These are phyloP conservation scores for Spodoptera picta DNA, from an alignment of 2,888 invertebrate genomes.

Conservation along the genomic window DNA sequence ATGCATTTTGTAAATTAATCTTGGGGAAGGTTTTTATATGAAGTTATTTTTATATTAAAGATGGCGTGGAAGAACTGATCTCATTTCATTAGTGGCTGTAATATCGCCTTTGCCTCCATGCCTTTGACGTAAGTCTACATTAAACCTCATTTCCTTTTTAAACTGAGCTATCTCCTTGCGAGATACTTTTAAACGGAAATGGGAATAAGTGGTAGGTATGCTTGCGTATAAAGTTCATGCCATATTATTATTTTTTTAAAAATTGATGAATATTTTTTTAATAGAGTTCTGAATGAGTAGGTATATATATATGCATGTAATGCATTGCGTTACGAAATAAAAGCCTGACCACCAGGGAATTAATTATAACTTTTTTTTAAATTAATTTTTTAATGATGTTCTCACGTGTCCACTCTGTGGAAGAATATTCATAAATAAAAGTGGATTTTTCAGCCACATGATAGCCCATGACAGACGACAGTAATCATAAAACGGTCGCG, in stretches of 20 bases:
- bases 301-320: no score
- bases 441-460: no score
- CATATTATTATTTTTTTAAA: not conserved
- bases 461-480: no score
- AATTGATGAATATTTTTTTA: no score
- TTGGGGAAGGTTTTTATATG: not conserved
- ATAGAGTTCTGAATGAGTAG: no score
- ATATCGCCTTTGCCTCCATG: not conserved
- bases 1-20: not conserved
- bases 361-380: no score
- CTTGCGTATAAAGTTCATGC: not conserved
- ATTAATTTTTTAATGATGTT: no score
- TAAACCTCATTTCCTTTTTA: slow-evolving; percentile 22
- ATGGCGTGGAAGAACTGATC: slow-evolving; percentile 1
- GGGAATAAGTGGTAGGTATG: not conserved
- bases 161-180: not conserved
- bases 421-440: no score
- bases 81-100: slow-evolving; percentile 8
- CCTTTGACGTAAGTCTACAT: slow-evolving; percentile 2
- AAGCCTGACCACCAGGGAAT: no score
- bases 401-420: no score
- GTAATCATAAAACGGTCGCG: no score
- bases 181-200: slow-evolving; percentile 6
- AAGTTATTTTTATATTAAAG: not conserved
- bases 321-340: no score